Conservation (phyloP, 2,113 vertebrate species). For the Oreochromis spilurus region DNA sequence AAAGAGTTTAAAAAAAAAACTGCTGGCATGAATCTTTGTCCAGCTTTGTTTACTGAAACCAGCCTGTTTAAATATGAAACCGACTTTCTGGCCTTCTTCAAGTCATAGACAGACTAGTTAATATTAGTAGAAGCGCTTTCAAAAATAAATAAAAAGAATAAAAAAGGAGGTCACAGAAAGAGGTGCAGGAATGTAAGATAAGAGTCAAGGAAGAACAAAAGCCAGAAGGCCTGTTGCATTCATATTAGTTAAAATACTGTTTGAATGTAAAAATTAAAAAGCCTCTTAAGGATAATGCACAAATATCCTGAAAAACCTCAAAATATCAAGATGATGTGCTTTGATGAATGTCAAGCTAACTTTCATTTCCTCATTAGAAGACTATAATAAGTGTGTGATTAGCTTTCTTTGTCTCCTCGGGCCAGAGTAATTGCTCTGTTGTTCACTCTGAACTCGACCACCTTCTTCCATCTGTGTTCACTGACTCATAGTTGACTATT, state of each 20-base stretch:
- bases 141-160: background rate
- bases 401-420: background rate
- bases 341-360: background rate
- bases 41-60: background rate
- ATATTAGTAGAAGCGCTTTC: background rate
- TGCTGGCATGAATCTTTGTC: background rate
- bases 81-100: background rate
- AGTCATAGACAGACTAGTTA: background rate
- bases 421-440: background rate
- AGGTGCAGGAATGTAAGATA: background rate
- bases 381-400: conserved; percentile 4
- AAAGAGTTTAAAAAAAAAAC: background rate
- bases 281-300: background rate
- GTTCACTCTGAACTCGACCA: background rate
- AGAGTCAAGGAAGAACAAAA: background rate
- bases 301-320: background rate
- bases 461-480: background rate
- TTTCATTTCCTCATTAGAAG: background rate
- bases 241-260: background rate
- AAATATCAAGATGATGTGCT: background rate
- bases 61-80: background rate
- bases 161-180: background rate
- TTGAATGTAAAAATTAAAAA: background rate
- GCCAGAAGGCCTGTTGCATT: background rate
- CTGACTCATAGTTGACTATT: background rate